phyloP scores from a whole-genome alignment of 2,113 vertebrate genomes.

The Pelecanus crispus region DNA sequence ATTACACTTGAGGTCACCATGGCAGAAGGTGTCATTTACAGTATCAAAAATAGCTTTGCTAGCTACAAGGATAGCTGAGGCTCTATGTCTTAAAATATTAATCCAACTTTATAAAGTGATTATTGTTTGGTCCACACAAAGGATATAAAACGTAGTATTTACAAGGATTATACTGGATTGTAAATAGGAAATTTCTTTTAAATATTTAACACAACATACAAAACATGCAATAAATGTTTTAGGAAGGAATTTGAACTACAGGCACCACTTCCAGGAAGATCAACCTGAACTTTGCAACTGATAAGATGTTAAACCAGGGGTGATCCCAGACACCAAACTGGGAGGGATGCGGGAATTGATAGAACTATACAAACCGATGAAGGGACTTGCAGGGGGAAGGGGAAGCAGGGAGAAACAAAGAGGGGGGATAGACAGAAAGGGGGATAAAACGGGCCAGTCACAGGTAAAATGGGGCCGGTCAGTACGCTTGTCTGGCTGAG shows the following conservation, averaged over 20 bases:
- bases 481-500: no score
- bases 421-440: neutral
- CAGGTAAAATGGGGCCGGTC: no score
- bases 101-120: neutral
- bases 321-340: neutral
- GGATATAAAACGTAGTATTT: neutral
- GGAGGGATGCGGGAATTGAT: neutral
- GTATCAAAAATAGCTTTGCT: neutral
- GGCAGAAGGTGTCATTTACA: neutral
- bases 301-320: neutral
- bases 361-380: neutral
- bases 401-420: neutral
- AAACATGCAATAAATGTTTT: constrained; percentile 25
- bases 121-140: neutral
- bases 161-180: neutral
- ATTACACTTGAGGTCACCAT: neutral
- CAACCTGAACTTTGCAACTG: neutral
- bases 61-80: neutral
- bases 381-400: neutral
- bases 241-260: constrained; percentile 10
- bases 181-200: neutral
- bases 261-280: neutral
- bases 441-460: neutral
- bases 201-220: constrained; percentile 7
- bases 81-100: neutral